These are phyloP conservation scores for Limanda limanda DNA, from an alignment of 2,113 vertebrate species.

Conservation along the genomic window DNA sequence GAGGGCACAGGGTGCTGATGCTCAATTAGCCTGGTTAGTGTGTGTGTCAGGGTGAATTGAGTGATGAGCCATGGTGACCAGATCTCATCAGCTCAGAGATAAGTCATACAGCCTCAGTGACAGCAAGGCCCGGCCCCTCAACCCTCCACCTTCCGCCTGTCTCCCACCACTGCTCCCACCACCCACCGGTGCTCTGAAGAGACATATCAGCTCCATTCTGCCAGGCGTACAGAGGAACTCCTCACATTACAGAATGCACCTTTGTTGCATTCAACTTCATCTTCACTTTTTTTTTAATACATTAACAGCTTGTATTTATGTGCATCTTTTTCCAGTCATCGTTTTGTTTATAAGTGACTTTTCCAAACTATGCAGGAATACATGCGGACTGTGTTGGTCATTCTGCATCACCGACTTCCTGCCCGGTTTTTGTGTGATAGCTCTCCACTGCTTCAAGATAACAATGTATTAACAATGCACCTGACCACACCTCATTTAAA, in stretches of 20 bases:
- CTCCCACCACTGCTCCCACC: not conserved
- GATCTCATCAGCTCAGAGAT: constrained; percentile 48
- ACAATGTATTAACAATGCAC: too few species aligned
- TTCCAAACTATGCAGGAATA: too few species aligned
- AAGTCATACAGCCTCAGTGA: constrained; percentile 30
- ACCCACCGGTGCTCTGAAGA: constrained; percentile 24
- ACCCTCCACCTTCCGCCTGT: not conserved
- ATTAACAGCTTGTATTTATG: not conserved
- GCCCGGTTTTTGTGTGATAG: not conserved
- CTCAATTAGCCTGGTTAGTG: constrained; percentile 47
- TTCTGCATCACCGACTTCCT: not conserved
- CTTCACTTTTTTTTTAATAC: too few species aligned
- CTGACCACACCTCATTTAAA: too few species aligned
- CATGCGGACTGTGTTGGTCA: not conserved
- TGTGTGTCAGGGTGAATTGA: constrained; percentile 53
- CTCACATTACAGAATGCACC: not conserved
- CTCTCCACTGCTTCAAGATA: not conserved
- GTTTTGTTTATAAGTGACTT: too few species aligned
- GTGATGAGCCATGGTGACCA: constrained; percentile 34
- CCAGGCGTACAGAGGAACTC: not conserved
- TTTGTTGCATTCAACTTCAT: not conserved
- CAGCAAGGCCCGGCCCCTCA: not conserved
- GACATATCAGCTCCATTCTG: not conserved
- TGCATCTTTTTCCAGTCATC: too few species aligned
- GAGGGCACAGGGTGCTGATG: constrained; percentile 43